Evolutionary conservation across 30 jellyfish, hydroid and myxozoan genomes (phyloP).

Genomic region (Rhopilema esculentum): DNA sequence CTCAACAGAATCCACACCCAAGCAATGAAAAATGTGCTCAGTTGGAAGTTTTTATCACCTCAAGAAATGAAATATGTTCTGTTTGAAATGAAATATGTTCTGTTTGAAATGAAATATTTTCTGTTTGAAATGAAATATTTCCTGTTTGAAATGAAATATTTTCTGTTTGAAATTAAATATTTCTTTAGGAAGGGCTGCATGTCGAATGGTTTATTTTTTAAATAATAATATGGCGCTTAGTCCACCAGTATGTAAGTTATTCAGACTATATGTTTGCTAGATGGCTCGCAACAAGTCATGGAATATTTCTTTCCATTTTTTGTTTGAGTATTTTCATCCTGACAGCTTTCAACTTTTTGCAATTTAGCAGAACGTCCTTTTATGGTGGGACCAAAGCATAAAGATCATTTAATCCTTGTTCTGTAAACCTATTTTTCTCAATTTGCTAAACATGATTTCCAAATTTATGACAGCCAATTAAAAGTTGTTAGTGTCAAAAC

Average conservation of each 20-base stretch:
- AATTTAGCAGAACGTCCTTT: not conserved
- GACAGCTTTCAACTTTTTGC: not conserved
- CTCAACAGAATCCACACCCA: not conserved
- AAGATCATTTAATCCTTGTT: not conserved
- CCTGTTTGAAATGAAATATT: no score
- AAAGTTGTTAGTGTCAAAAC: not conserved
- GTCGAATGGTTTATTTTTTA: not conserved
- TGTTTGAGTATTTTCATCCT: not conserved
- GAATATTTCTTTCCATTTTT: not conserved
- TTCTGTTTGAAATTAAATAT: not conserved
- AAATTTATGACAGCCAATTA: not conserved
- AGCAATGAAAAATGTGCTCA: not conserved
- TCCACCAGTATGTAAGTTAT: not conserved
- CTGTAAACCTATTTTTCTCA: not conserved
- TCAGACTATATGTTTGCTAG: not conserved
- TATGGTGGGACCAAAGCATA: not conserved
- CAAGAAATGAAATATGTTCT: no score
- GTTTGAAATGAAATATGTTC: no score
- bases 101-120: no score
- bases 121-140: no score
- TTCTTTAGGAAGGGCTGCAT: not conserved
- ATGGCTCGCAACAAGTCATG: not conserved
- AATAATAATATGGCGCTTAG: not conserved
- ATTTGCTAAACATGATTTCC: not conserved
- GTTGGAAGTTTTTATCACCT: not conserved